phyloP scores from a whole-genome alignment of 1,140 invertebrate species.

The Asbolus verrucosus region DNA sequence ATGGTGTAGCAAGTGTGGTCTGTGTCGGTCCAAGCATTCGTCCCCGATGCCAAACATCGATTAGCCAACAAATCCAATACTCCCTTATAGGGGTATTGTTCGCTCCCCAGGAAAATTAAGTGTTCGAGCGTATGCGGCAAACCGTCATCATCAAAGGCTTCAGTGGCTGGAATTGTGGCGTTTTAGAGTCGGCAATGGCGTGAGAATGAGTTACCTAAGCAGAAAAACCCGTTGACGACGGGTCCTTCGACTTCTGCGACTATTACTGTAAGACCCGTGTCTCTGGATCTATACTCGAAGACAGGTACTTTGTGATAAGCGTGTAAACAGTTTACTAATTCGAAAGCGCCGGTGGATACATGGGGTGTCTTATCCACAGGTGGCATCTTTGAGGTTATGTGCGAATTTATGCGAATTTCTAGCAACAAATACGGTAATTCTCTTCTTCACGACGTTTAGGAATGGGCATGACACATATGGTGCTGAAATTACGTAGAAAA shows the following conservation, averaged over 20 bases:
- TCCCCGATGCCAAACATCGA: slow-evolving; percentile 89
- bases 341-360: slow-evolving; percentile 68
- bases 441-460: too few species aligned
- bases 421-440: too few species aligned
- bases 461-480: too few species aligned
- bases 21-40: slow-evolving; percentile 87
- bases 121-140: slow-evolving; percentile 94
- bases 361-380: slow-evolving; percentile 69
- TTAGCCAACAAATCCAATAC: slow-evolving; percentile 90
- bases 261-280: slow-evolving; percentile 82
- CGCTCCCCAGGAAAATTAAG: slow-evolving; percentile 90
- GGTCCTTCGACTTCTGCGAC: slow-evolving; percentile 89
- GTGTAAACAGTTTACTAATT: slow-evolving; percentile 73
- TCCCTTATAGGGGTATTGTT: slow-evolving; percentile 91
- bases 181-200: too few species aligned
- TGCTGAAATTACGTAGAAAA: too few species aligned
- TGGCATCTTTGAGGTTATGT: slow-evolving; percentile 64
- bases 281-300: slow-evolving; percentile 83
- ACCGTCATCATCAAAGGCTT: slow-evolving; percentile 92
- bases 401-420: not conserved
- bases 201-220: slow-evolving; percentile 74
- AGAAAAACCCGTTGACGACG: slow-evolving; percentile 87
- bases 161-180: slow-evolving; percentile 75
- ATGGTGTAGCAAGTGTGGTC: slow-evolving; percentile 93
- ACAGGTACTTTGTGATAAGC: slow-evolving; percentile 81